Percentiles rank a stretch among this genome's conserved stretches.
These are phyloP conservation scores for Scaptomyza caliginosa DNA, from an alignment of 2,888 invertebrate species.

Conservation along the genomic window DNA sequence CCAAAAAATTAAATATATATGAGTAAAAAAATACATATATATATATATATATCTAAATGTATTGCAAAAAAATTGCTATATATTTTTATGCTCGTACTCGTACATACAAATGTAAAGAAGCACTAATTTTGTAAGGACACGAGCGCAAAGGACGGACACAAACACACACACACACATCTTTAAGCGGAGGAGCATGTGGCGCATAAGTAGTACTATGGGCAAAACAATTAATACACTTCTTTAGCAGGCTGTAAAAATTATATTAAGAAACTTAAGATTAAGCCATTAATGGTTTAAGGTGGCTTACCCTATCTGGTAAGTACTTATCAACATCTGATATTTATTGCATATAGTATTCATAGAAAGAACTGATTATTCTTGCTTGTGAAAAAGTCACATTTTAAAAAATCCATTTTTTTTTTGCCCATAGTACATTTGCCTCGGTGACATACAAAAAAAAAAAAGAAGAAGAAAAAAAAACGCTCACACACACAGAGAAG, in stretches of 20 bases:
- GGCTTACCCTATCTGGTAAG: too few species aligned
- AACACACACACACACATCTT: constrained; percentile 7
- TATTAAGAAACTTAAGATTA: too few species aligned
- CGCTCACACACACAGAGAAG: constrained; percentile 1
- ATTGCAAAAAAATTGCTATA: constrained; percentile 63
- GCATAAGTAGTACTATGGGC: constrained; percentile 59
- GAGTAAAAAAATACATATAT: constrained; percentile 26
- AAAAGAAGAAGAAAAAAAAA: constrained; percentile 41
- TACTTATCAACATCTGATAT: too few species aligned
- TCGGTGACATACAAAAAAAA: constrained; percentile 43
- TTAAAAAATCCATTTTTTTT: too few species aligned
- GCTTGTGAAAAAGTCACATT: too few species aligned
- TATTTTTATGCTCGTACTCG: constrained; percentile 42
- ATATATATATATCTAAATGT: constrained; percentile 62
- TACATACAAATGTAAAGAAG: constrained; percentile 69
- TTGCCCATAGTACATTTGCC: constrained; percentile 34
- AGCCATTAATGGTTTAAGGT: too few species aligned
- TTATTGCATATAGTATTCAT: too few species aligned
- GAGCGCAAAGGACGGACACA: constrained; percentile 49
- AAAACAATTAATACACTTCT: background rate
- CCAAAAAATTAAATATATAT: constrained; percentile 31
- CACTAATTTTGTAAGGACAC: constrained; percentile 77
- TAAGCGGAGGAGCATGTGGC: constrained; percentile 56
- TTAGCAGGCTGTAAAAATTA: too few species aligned
- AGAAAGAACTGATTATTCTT: too few species aligned